Percentiles rank a stretch among this genome's conserved stretches.
These are phyloP conservation scores for Drosophila lini DNA, from an alignment of 1,140 invertebrate species.

Conservation along the genomic window DNA sequence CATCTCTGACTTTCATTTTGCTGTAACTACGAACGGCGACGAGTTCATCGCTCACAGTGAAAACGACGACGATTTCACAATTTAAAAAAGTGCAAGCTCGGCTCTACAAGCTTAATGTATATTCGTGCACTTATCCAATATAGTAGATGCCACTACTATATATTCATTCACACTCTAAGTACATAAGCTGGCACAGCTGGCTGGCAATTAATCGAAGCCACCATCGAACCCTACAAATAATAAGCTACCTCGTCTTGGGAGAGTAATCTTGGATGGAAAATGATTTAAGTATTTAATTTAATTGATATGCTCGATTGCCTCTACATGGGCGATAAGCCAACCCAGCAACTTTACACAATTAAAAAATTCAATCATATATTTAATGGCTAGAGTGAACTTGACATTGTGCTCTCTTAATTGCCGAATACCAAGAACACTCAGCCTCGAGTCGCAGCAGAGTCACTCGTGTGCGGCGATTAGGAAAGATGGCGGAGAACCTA, in stretches of 20 bases:
- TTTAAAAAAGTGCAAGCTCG: constrained; percentile 73
- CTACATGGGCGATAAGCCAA: constrained; percentile 41
- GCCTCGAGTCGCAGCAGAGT: constrained; percentile 25
- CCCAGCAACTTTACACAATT: constrained; percentile 29
- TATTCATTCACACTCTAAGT: constrained; percentile 31
- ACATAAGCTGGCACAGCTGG: constrained; percentile 20
- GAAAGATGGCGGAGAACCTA: constrained; percentile 38
- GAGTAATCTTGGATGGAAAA: constrained; percentile 41
- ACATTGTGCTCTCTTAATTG: constrained; percentile 70
- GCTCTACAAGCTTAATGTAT: constrained; percentile 11
- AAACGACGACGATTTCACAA: constrained; percentile 66
- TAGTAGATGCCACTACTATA: constrained; percentile 34
- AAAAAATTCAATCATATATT: constrained; percentile 42
- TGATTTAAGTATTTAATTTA: constrained; percentile 48
- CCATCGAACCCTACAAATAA: constrained; percentile 11
- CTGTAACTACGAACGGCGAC: constrained; percentile 43
- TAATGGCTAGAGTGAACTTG: constrained; percentile 71
- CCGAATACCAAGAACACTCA: constrained; percentile 64
- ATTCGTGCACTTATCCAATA: constrained; percentile 44
- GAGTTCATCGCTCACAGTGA: constrained; percentile 48
- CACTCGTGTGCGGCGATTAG: constrained; percentile 67
- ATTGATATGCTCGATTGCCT: constrained; percentile 51
- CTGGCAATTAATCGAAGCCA: constrained; percentile 31
- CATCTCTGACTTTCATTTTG: constrained; percentile 67
- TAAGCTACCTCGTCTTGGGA: constrained; percentile 11